Evolutionary conservation across 2,888 invertebrate genomes (phyloP), one percentile per base, ranked within the genome.

Genomic region (Mechanitis mazaeus): DNA sequence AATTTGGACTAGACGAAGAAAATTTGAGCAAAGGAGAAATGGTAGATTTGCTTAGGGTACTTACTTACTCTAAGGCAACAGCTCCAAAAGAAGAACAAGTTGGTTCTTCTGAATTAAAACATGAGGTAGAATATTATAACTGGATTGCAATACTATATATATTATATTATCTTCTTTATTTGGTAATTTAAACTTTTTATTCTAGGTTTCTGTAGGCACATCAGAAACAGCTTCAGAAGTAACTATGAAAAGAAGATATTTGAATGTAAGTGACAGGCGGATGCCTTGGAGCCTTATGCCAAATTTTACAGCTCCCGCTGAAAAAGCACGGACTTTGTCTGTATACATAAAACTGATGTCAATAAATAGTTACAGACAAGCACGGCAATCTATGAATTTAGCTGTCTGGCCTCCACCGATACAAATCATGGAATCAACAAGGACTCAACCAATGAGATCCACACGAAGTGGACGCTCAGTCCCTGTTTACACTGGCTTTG

Each of bases 201-300:
- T 64, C 46, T 67, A 86, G 85, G 65, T 68, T 46, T 80, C 79
- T 47, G 77, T 74, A 42, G 68, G 60, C 60, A 54, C 60, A 4
- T 59, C 56, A 46, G 70, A 65, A 56, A 58, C 72, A 54, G 64
- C 75, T 38, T 68, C 78, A 58, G 83, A 78, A 64, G 76, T 75
- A n/a, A 65, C 69, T 46, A 76, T 89, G 79, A 86, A 85, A 68
- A 80, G 89, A 62, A 75, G 80, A 6, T 84, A 80, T 69, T 64
- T 85, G 54, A 84, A 89, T 76, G 90, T 89, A 0, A 79, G 73
- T 69, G 90, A 90, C 57, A 81, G 87, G 64, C 75, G 90, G 45
- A 76, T 90, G 80, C 90, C 90, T n/a, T 90, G 90, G 90, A 85
- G 90, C 64, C 68, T 90, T 11, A 69, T 90, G 45, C 86, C 90